These are phyloP conservation scores for Agapornis roseicollis DNA, from an alignment of 2,113 vertebrate species.

Conservation along the genomic window DNA sequence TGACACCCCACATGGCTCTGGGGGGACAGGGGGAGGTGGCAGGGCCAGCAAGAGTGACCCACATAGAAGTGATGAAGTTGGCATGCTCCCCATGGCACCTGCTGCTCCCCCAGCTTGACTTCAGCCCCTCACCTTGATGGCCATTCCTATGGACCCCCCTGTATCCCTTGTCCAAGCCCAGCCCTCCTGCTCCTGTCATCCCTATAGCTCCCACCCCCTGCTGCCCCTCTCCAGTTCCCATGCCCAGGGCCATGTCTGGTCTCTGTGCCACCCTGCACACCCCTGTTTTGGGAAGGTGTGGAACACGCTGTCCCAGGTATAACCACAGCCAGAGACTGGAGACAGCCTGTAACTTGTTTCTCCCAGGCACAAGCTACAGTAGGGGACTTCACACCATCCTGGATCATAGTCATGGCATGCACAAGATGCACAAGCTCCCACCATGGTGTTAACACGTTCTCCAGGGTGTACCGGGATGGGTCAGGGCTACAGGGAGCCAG, in stretches of 20 bases:
- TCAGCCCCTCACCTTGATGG: neutral
- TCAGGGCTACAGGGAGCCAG: neutral
- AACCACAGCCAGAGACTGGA: neutral
- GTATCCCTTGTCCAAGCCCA: neutral
- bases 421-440: neutral
- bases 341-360: neutral
- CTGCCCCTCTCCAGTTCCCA: neutral
- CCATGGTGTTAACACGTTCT: neutral
- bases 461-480: neutral
- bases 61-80: neutral
- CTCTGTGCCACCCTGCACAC: neutral
- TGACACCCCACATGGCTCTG: neutral
- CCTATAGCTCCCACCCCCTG: neutral
- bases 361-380: neutral
- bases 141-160: accelerated
- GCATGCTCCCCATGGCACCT: neutral
- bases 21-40: accelerated
- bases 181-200: neutral
- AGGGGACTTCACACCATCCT: neutral
- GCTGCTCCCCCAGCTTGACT: neutral
- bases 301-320: neutral
- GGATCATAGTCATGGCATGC: neutral
- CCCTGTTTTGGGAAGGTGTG: neutral
- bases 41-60: neutral
- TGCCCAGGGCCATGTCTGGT: neutral